phyloP scores from a whole-genome alignment of 2,797 vertebrate genomes.

The Tarsius wallacei region DNA sequence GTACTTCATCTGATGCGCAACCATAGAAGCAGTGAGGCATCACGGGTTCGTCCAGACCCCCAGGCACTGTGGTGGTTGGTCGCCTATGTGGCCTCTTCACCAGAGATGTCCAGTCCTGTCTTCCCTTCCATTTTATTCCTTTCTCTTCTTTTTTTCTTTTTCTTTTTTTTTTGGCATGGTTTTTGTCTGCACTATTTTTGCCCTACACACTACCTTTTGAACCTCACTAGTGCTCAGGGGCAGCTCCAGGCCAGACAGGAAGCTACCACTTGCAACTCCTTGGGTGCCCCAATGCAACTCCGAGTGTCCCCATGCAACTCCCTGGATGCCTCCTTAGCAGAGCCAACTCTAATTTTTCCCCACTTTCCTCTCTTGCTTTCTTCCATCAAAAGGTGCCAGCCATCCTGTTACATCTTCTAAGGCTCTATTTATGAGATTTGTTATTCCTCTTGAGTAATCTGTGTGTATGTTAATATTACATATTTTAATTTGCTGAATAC shows the following conservation, averaged over 20 bases:
- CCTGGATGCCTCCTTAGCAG: background rate
- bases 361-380: background rate
- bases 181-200: background rate
- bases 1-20: background rate
- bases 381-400: background rate
- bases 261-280: background rate
- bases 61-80: background rate
- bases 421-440: background rate
- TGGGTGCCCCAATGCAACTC: background rate
- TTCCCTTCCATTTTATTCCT: background rate
- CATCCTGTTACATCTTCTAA: background rate
- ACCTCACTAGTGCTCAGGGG: background rate
- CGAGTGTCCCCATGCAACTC: accelerated
- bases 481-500: background rate
- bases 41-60: background rate
- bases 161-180: background rate
- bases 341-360: background rate
- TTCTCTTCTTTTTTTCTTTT: too few relatives aligned
- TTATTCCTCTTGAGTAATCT: background rate
- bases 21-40: background rate
- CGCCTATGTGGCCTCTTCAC: background rate
- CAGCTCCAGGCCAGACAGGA: background rate
- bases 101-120: background rate
- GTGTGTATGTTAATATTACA: background rate
- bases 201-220: background rate